Percentiles rank a stretch among this genome's conserved stretches.
phyloP scores from a whole-genome alignment of 2,797 vertebrate genomes.

The Chiroxiphia lanceolata region DNA sequence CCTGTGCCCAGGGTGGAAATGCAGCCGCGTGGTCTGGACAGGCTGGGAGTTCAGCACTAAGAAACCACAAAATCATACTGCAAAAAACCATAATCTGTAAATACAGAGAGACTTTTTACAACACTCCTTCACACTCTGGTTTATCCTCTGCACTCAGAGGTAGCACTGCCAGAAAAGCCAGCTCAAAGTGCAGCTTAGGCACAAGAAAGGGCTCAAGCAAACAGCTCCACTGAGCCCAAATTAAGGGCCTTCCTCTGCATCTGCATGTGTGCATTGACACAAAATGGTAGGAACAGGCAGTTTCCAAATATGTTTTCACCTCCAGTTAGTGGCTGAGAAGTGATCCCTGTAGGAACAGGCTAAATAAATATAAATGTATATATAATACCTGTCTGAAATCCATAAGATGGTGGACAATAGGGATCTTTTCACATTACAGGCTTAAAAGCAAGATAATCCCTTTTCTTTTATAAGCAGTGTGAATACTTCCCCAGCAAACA shows the following conservation, averaged over 20 bases:
- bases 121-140: not conserved
- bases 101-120: not conserved
- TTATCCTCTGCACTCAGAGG: not conserved
- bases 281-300: rapidly evolving
- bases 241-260: not conserved
- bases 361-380: not conserved
- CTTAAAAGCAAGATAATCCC: constrained; percentile 15
- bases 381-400: not conserved
- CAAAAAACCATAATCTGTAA: not conserved
- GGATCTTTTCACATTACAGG: not conserved
- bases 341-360: not conserved
- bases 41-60: not conserved
- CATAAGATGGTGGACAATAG: not conserved
- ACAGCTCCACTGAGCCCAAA: not conserved
- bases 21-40: not conserved
- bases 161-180: not conserved
- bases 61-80: not conserved
- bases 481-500: not conserved
- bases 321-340: not conserved
- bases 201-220: not conserved
- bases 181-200: not conserved
- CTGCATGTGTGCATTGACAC: not conserved
- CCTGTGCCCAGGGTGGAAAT: not conserved
- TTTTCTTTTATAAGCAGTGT: not conserved
- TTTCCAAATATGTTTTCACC: not conserved